These are phyloP conservation scores for Acanthacorydalis orientalis DNA, from an alignment of 2,888 invertebrate genomes.

Conservation along the genomic window DNA sequence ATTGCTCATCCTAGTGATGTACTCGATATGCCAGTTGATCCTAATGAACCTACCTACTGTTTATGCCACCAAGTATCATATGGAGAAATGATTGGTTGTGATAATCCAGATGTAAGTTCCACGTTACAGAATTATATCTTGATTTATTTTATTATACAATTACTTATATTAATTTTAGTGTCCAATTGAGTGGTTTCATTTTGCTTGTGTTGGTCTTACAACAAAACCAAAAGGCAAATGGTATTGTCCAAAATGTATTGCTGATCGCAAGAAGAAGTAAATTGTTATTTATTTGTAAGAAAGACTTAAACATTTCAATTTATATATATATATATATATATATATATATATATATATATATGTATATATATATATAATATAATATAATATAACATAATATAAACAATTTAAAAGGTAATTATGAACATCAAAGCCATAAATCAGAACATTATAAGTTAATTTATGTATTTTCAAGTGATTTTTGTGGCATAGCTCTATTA, in stretches of 20 bases:
- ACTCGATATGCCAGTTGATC: constrained; percentile 83
- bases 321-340: no score
- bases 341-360: no score
- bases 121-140: not conserved
- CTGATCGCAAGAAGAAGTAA: constrained; percentile 56
- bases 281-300: no score
- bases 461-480: no score
- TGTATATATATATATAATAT: no score
- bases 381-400: no score
- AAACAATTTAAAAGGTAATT: no score
- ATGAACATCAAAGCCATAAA: no score
- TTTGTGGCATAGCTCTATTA: no score
- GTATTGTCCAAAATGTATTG: constrained; percentile 86
- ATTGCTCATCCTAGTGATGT: constrained; percentile 78
- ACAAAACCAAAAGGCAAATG: constrained; percentile 90
- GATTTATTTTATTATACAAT: not conserved
- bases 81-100: constrained; percentile 95
- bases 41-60: constrained; percentile 97
- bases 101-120: constrained; percentile 64
- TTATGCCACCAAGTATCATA: constrained; percentile 94
- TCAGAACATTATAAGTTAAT: no score
- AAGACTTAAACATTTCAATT: no score
- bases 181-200: constrained; percentile 93
- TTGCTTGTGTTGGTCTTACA: constrained; percentile 79
- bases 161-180: constrained; percentile 29